These are phyloP conservation scores for Mionectes olivaceus DNA, from an alignment of 2,797 vertebrate genomes.

Conservation along the genomic window DNA sequence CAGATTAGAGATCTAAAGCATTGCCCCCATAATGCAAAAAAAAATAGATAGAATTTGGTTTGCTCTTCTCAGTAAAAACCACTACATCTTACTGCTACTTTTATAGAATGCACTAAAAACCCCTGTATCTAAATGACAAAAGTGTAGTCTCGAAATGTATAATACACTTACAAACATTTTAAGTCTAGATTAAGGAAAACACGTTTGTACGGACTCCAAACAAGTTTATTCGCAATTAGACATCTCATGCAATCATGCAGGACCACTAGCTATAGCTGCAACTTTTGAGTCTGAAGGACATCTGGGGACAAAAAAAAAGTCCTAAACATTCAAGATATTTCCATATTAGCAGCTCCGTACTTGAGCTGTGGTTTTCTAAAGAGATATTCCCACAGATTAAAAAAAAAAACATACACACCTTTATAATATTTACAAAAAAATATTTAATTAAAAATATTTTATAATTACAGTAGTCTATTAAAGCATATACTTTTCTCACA, in stretches of 20 bases:
- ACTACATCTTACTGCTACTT: slow-evolving; percentile 46
- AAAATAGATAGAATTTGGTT: slow-evolving; percentile 60
- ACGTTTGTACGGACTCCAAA: slow-evolving; percentile 75
- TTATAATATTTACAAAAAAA: slow-evolving; percentile 98
- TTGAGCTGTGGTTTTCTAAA: slow-evolving; percentile 71
- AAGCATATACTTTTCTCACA: slow-evolving; percentile 98
- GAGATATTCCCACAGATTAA: slow-evolving; percentile 78
- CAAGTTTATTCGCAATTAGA: slow-evolving; percentile 80
- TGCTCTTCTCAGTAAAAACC: slow-evolving; percentile 65
- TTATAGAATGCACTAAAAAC: slow-evolving; percentile 67
- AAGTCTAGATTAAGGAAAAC: slow-evolving; percentile 74
- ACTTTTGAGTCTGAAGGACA: slow-evolving; percentile 62
- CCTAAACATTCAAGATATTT: slow-evolving; percentile 72
- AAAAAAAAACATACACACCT: slow-evolving; percentile 85
- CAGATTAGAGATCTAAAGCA: slow-evolving; percentile 67
- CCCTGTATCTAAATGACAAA: slow-evolving; percentile 67
- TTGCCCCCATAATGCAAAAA: slow-evolving; percentile 63
- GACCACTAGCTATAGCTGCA: slow-evolving; percentile 72
- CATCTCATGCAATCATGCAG: slow-evolving; percentile 84
- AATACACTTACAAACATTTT: slow-evolving; percentile 76
- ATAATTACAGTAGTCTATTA: slow-evolving; percentile 99
- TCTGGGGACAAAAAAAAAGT: slow-evolving; percentile 27
- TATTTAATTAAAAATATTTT: slow-evolving; percentile 99
- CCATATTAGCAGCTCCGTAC: slow-evolving; percentile 65
- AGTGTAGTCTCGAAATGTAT: slow-evolving; percentile 68